These are phyloP conservation scores for Ips nitidus DNA, from an alignment of 1,140 invertebrate genomes.

Conservation along the genomic window DNA sequence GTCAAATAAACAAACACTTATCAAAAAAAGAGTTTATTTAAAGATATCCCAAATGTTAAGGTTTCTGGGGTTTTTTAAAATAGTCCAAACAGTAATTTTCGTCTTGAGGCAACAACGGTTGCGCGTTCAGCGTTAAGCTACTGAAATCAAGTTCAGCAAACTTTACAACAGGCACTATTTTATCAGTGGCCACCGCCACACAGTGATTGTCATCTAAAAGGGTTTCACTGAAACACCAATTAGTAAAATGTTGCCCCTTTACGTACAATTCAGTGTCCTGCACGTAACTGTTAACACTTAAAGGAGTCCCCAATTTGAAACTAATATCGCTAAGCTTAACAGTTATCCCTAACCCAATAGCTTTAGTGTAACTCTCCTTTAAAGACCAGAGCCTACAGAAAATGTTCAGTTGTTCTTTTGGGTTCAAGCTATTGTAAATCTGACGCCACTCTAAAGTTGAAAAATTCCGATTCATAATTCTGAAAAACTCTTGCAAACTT, in stretches of 20 bases:
- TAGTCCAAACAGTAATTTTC: conserved; percentile 54
- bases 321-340: conserved; percentile 73
- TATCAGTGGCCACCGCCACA: conserved; percentile 72
- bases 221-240: conserved; percentile 88
- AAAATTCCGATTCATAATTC: conserved; percentile 83
- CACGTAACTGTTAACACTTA: conserved; percentile 54
- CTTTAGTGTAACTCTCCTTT: conserved; percentile 96
- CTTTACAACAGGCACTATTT: conserved; percentile 28
- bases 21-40: neutral
- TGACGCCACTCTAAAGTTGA: conserved; percentile 75
- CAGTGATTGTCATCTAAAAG: conserved; percentile 78
- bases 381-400: conserved; percentile 89
- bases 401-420: conserved; percentile 63
- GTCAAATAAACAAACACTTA: too few relatives aligned
- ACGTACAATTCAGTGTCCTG: conserved; percentile 70
- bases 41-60: neutral
- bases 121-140: conserved; percentile 58
- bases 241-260: conserved; percentile 59
- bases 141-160: conserved; percentile 59
- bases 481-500: conserved; percentile 75
- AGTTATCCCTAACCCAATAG: conserved; percentile 81
- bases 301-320: conserved; percentile 67
- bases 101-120: conserved; percentile 58
- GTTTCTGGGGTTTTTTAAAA: conserved; percentile 45
- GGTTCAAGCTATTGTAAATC: conserved; percentile 60